Evolutionary conservation across 2,113 vertebrate species (phyloP), one percentile per base, ranked within the genome.

Genomic region (Urocynchramus pylzowi): DNA sequence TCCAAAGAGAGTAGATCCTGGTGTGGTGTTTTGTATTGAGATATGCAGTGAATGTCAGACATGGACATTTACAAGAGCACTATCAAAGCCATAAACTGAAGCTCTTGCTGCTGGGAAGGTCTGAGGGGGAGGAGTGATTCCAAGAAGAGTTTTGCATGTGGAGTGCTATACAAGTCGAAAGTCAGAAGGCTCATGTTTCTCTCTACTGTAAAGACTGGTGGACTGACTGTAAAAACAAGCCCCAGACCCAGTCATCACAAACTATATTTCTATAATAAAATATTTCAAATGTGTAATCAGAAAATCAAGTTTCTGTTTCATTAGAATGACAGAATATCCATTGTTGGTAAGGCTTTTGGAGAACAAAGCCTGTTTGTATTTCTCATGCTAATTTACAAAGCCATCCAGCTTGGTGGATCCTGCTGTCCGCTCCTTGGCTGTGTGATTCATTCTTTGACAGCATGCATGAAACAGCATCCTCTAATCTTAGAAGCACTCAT

Each of bases 281-380:
- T 71, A 61, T 28, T 74, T 90, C 22, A 70, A 42, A 89, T 92
- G 37, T 47, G 21, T 81, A 90, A 61, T 76, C 56, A 85, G 73
- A 94, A 85, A 70, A 30, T 61, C 41, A 84, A 76, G 23, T 18
- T 27, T 77, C 39, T 68, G 5, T 79, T 75, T 92, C 52, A 73
- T 35, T 65, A 70, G n/a, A 52, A 23, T 65, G 53, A 95, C 42
- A 86, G 77, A 63, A 50, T 85, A 30, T 37, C 42, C 26, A 13
- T 82, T 96, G 88, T 95, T 96, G 60, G 8, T 63, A 45, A 50
- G 44, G 24, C 22, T 52, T 74, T 24, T 13, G n/a, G 35, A 16
- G 19, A 93, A 91, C 75, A 95, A 95, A 86, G 64, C 57, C 13
- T 37, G 11, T 61, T 95, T 97, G 74, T 96, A 22, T 54, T 68